Conservation (phyloP, 2,888 invertebrate species). For the Liposcelis brunnea region DNA sequence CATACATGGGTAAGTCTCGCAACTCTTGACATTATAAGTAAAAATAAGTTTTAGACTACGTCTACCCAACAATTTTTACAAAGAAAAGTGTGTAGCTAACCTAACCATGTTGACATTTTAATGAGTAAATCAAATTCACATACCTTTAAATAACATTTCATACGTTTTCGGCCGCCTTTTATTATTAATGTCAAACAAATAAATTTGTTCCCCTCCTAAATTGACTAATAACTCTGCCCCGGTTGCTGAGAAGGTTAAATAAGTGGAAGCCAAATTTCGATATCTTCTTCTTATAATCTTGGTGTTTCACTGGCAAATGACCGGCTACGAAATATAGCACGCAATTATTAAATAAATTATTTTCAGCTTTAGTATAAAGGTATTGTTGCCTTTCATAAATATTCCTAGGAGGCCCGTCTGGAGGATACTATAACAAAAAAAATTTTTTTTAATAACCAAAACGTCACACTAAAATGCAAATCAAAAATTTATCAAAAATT, state of each 20-base stretch:
- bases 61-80: too few species aligned
- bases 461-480: background rate
- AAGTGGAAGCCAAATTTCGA: slow-evolving; percentile 63
- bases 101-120: too few species aligned
- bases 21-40: too few species aligned
- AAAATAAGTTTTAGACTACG: too few species aligned
- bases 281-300: slow-evolving; percentile 42
- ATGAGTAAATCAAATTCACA: too few species aligned
- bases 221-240: slow-evolving; percentile 87
- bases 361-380: slow-evolving; percentile 23
- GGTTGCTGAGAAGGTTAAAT: slow-evolving; percentile 77
- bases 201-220: slow-evolving; percentile 88
- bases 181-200: slow-evolving; percentile 51
- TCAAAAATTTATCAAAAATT: slow-evolving; percentile 10
- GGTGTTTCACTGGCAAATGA: slow-evolving; percentile 48
- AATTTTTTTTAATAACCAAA: too few species aligned
- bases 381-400: slow-evolving; percentile 19
- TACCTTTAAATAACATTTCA: slow-evolving; percentile 17
- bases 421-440: slow-evolving; percentile 18
- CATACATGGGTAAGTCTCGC: too few species aligned
- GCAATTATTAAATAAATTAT: slow-evolving; percentile 48
- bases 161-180: slow-evolving; percentile 26
- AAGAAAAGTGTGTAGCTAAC: too few species aligned
- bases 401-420: slow-evolving; percentile 17
- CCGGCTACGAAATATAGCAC: slow-evolving; percentile 80